phyloP scores from a whole-genome alignment of 35 echinoderm and acorn worm species.

The Heliocidaris erythrogramma region DNA sequence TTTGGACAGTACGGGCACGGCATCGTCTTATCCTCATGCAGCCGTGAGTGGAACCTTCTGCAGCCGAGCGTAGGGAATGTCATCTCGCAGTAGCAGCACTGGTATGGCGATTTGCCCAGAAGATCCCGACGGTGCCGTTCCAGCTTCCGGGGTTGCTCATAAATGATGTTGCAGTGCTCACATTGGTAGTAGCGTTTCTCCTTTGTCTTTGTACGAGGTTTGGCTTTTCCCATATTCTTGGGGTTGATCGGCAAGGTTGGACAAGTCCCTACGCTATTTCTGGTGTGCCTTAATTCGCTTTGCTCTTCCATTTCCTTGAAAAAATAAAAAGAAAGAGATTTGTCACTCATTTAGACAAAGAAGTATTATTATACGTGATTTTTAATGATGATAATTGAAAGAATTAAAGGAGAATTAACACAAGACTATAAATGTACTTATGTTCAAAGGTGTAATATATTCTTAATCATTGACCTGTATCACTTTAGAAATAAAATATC shows the following conservation, averaged over 20 bases:
- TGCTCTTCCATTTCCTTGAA: background rate
- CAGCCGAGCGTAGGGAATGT: background rate
- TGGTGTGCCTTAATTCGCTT: background rate
- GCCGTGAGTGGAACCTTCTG: background rate
- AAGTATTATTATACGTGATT: too few species aligned
- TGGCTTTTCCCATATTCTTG: background rate
- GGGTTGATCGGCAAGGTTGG: constrained; percentile 32
- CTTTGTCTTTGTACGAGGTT: background rate
- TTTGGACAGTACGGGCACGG: constrained; percentile 33
- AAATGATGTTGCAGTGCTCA: constrained; percentile 39
- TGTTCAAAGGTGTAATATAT: too few species aligned
- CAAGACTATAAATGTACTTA: too few species aligned
- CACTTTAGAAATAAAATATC: too few species aligned
- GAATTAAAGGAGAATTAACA: too few species aligned
- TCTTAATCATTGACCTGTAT: too few species aligned
- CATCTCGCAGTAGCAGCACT: constrained; percentile 9
- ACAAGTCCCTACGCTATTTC: background rate
- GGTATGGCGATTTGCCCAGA: background rate
- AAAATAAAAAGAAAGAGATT: background rate
- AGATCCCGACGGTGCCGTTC: background rate
- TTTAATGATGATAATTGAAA: too few species aligned
- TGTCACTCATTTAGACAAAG: too few species aligned
- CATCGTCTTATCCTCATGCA: constrained; percentile 46
- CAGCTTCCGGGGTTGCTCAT: background rate
- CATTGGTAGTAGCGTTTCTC: constrained; percentile 35